Conservation (phyloP, 2,113 vertebrate species). For the Collichthys lucidus region DNA sequence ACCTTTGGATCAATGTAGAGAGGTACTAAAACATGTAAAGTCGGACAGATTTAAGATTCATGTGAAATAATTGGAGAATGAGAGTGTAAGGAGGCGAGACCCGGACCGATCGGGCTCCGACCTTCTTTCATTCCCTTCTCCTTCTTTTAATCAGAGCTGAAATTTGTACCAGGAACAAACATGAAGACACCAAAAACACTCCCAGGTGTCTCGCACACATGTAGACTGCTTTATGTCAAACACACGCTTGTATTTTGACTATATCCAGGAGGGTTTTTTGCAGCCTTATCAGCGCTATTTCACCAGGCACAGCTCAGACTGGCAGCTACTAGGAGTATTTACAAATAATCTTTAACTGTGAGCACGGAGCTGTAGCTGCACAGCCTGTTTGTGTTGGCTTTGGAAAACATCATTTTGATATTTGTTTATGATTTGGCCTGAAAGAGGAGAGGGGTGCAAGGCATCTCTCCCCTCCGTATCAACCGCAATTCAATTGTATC, state of each 20-base stretch:
- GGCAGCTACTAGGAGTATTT: constrained; percentile 33
- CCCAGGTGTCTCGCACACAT: background rate
- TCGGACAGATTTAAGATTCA: background rate
- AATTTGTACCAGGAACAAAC: constrained; percentile 28
- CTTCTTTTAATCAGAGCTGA: constrained; percentile 1
- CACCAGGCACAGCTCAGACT: constrained; percentile 35
- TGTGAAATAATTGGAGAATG: background rate
- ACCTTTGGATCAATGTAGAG: constrained; percentile 10
- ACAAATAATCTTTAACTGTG: constrained; percentile 29
- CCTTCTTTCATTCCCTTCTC: constrained; percentile 34
- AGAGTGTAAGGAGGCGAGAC: constrained; percentile 53
- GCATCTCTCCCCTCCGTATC: constrained; percentile 44
- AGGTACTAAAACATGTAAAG: constrained; percentile 7
- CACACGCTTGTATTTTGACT: constrained; percentile 34
- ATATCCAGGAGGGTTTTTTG: constrained; percentile 21
- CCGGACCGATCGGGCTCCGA: constrained; percentile 60
- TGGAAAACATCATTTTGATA: background rate
- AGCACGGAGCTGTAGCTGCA: background rate
- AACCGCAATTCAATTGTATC: constrained; percentile 49
- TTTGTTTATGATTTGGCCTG: background rate
- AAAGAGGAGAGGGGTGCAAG: constrained; percentile 41
- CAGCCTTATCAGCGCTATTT: constrained; percentile 39
- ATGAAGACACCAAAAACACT: constrained; percentile 20
- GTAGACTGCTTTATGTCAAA: background rate
- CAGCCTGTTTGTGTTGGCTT: background rate